phyloP scores from a whole-genome alignment of 2,113 vertebrate genomes.

The Pelecanoides urinatrix region DNA sequence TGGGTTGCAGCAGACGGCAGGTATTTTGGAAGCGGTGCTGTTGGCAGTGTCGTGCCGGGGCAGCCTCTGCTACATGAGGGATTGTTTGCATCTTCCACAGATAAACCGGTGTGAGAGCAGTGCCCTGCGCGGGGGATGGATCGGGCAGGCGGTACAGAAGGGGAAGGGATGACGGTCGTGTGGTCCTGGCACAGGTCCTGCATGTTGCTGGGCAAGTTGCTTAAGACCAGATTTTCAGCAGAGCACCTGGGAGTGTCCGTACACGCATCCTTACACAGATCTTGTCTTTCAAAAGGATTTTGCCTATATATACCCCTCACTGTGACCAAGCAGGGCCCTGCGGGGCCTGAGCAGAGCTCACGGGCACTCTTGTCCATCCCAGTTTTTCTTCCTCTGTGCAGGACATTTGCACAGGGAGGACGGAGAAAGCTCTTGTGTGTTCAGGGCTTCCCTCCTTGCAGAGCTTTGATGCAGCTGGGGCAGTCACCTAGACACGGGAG shows the following conservation, averaged over 20 bases:
- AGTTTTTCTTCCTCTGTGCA: neutral
- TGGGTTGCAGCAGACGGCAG: neutral
- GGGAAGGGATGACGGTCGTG: neutral
- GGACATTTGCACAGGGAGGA: neutral
- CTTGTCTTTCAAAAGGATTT: neutral
- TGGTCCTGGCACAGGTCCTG: neutral
- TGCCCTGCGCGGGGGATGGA: neutral
- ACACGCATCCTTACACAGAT: fast-evolving
- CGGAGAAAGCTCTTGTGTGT: neutral
- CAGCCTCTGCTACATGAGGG: neutral
- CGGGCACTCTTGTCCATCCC: neutral
- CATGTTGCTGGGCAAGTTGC: neutral
- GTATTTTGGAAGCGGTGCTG: neutral
- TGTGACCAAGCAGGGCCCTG: neutral
- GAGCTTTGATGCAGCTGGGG: neutral
- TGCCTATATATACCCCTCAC: neutral
- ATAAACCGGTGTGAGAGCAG: neutral
- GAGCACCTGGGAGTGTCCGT: neutral
- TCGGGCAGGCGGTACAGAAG: neutral
- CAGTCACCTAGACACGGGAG: neutral
- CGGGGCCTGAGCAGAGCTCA: neutral
- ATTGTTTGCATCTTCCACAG: neutral
- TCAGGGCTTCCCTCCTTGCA: neutral
- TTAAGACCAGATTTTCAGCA: neutral
- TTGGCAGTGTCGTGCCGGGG: neutral